Conservation (phyloP, 2,113 vertebrate species). For the Desmodus rotundus region DNA sequence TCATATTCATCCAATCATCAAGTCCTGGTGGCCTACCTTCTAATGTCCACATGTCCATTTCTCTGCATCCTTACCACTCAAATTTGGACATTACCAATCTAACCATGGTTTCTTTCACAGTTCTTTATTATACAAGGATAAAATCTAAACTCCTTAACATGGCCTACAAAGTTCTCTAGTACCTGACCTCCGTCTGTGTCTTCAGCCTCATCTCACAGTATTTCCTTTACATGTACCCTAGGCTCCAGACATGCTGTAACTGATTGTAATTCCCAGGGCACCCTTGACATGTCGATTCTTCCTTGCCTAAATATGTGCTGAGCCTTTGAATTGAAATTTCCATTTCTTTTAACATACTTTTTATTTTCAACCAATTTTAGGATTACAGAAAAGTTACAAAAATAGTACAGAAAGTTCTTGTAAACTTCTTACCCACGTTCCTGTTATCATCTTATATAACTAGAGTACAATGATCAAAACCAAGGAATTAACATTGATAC, state of each 20-base stretch:
- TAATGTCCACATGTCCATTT: background rate
- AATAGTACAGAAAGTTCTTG: background rate
- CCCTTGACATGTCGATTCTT: background rate
- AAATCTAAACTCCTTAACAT: background rate
- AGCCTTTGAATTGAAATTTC: background rate
- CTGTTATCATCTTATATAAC: constrained; percentile 3
- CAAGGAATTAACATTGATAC: background rate
- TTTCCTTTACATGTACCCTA: background rate
- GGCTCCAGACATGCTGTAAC: background rate
- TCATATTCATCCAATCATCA: background rate
- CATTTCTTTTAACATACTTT: constrained; percentile 1
- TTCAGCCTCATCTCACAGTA: background rate
- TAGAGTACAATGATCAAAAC: background rate
- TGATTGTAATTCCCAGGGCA: background rate
- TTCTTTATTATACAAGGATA: background rate
- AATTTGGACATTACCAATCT: background rate
- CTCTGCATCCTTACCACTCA: background rate
- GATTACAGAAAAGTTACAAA: constrained; percentile 41
- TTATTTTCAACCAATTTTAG: constrained; percentile 28
- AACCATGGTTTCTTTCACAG: background rate
- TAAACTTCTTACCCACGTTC: background rate
- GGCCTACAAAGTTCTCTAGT: background rate
- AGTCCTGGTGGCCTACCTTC: background rate
- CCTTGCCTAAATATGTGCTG: background rate
- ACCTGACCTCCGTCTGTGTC: background rate